phyloP scores from a whole-genome alignment of 2,113 vertebrate genomes.

The Cariama cristata region DNA sequence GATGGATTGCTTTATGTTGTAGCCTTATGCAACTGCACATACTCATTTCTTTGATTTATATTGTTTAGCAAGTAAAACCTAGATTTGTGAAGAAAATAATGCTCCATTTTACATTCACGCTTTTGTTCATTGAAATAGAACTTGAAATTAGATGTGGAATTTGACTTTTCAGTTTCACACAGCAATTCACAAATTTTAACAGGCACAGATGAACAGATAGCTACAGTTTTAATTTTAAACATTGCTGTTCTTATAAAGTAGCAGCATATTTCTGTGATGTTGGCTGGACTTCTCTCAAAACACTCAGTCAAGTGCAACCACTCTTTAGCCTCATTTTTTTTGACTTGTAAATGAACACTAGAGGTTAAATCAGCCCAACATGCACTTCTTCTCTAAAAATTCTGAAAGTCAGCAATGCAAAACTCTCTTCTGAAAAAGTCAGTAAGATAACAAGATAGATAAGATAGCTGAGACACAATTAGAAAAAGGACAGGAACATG shows the following conservation, averaged over 20 bases:
- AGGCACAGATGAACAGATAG: neutral
- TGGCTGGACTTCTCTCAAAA: neutral
- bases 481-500: neutral
- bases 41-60: neutral
- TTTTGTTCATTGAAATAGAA: neutral
- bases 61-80: neutral
- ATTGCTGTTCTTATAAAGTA: neutral
- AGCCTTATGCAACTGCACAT: neutral
- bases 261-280: neutral
- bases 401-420: neutral
- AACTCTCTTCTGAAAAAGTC: neutral
- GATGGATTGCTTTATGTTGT: neutral
- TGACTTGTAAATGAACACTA: neutral
- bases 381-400: neutral
- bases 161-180: neutral
- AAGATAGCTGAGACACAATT: neutral
- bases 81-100: slow-evolving; percentile 11
- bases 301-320: neutral
- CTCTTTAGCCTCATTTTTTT: neutral
- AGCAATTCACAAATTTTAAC: neutral
- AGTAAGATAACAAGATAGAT: neutral
- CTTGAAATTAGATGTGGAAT: neutral
- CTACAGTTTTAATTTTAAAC: neutral
- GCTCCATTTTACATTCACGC: neutral
- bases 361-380: neutral